A percentile compares a stretch with the other conserved stretches of the same genome.
Evolutionary conservation across 2,797 vertebrate species (phyloP).

Genomic region (Sandelia bainsii): DNA sequence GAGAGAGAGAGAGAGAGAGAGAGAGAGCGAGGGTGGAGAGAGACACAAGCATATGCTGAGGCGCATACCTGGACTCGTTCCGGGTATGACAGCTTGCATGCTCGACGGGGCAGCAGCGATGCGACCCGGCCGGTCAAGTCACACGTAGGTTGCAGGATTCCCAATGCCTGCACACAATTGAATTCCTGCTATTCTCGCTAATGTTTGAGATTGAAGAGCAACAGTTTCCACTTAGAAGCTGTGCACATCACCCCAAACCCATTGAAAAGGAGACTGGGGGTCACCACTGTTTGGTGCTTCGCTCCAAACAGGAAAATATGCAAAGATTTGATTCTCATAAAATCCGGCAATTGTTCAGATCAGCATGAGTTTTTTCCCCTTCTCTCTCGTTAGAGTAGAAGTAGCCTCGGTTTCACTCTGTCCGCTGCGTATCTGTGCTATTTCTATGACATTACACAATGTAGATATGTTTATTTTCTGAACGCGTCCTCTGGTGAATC

Average conservation of each 20-base stretch:
- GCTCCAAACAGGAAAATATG: conserved; percentile 94
- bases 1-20: neutral
- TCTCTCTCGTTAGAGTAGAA: conserved; percentile 65
- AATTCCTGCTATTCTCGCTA: conserved; percentile 86
- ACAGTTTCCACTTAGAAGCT: conserved; percentile 86
- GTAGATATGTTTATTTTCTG: conserved; percentile 64
- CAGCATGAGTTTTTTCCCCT: conserved; percentile 78
- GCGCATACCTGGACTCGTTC: conserved; percentile 53
- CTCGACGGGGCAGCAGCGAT: conserved; percentile 62
- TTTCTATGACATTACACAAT: conserved; percentile 45
- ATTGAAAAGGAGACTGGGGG: conserved; percentile 88
- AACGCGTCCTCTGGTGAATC: conserved; percentile 66
- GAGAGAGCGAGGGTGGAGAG: neutral
- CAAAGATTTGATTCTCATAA: conserved; percentile 90
- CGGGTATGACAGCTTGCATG: conserved; percentile 46
- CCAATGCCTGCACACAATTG: conserved; percentile 81
- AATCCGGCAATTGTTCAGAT: conserved; percentile 93
- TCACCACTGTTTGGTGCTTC: conserved; percentile 91
- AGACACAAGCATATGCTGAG: neutral
- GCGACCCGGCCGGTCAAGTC: conserved; percentile 79
- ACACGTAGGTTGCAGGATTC: conserved; percentile 82
- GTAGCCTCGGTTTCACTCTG: conserved; percentile 71
- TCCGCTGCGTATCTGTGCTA: conserved; percentile 17
- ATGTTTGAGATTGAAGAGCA: conserved; percentile 86
- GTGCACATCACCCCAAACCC: conserved; percentile 83